Conservation (phyloP, 2,113 vertebrate genomes). For the Lepidothrix coronata region DNA sequence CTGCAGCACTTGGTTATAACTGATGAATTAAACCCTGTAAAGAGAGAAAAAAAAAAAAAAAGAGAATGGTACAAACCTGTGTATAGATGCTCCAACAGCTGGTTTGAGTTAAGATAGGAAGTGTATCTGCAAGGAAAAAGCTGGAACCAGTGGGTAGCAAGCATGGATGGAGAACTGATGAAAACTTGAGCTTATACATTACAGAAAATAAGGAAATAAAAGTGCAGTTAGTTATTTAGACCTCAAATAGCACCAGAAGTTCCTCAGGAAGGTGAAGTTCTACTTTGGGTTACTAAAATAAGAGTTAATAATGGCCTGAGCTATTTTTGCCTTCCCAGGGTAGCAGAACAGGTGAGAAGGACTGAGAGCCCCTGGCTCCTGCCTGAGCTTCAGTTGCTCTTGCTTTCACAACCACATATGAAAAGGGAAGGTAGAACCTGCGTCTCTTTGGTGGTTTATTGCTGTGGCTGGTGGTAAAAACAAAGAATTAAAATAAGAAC, state of each 20-base stretch:
- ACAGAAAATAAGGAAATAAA: not conserved
- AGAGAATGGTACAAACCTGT: not conserved
- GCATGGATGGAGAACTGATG: not conserved
- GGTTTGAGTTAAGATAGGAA: not conserved
- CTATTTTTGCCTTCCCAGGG: too few species aligned
- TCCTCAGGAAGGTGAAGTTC: not conserved
- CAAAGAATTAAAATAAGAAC: not conserved
- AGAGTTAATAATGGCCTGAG: not conserved
- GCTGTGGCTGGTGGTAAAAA: not conserved
- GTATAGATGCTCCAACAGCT: not conserved
- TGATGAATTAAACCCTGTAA: not conserved
- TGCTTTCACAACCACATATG: fast-evolving
- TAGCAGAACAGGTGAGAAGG: not conserved
- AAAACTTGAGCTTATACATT: not conserved
- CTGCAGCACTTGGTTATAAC: not conserved
- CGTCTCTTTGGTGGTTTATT: too few species aligned
- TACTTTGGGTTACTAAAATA: not conserved
- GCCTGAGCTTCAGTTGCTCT: not conserved
- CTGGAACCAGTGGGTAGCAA: not conserved
- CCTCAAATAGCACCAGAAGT: not conserved
- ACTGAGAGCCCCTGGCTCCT: not conserved
- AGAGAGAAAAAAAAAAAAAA: not conserved
- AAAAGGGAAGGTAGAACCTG: too few species aligned
- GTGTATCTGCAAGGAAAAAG: not conserved
- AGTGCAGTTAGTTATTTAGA: not conserved